Evolutionary conservation across 2,113 vertebrate genomes (phyloP).

Genomic region (Saiga tatarica): DNA sequence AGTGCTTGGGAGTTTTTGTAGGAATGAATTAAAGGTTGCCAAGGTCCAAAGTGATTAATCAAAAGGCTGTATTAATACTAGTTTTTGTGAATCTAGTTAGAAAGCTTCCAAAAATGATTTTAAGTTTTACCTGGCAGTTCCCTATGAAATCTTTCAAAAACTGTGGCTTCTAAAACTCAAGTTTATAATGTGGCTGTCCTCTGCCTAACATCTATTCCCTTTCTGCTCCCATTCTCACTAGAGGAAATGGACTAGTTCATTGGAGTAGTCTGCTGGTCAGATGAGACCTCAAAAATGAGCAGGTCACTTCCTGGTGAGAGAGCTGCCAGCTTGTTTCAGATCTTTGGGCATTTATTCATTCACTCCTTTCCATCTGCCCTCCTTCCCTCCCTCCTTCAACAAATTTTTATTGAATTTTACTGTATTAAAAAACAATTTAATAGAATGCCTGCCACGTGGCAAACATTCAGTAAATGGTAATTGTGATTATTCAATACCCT

Average conservation of each 20-base stretch:
- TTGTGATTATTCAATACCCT: neutral
- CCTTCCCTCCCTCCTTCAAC: neutral
- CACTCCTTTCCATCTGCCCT: neutral
- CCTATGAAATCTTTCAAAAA: neutral
- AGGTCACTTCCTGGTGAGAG: neutral
- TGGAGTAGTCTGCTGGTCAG: neutral
- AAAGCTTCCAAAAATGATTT: neutral
- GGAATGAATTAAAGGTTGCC: neutral
- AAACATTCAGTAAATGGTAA: constrained; percentile 18
- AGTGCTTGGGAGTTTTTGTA: neutral
- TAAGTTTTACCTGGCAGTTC: neutral
- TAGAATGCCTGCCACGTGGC: neutral
- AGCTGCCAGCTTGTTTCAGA: neutral
- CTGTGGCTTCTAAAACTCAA: neutral
- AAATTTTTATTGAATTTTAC: neutral
- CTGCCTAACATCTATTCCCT: neutral
- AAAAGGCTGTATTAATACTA: neutral
- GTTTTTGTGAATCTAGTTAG: constrained; percentile 3
- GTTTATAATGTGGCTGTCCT: neutral
- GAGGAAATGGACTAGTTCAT: neutral
- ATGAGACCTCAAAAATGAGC: neutral
- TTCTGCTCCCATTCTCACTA: neutral
- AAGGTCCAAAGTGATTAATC: neutral
- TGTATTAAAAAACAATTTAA: neutral
- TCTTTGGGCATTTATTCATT: neutral